These are phyloP conservation scores for Lampropteryx suffumata DNA, from an alignment of 2,888 invertebrate genomes.

Conservation along the genomic window DNA sequence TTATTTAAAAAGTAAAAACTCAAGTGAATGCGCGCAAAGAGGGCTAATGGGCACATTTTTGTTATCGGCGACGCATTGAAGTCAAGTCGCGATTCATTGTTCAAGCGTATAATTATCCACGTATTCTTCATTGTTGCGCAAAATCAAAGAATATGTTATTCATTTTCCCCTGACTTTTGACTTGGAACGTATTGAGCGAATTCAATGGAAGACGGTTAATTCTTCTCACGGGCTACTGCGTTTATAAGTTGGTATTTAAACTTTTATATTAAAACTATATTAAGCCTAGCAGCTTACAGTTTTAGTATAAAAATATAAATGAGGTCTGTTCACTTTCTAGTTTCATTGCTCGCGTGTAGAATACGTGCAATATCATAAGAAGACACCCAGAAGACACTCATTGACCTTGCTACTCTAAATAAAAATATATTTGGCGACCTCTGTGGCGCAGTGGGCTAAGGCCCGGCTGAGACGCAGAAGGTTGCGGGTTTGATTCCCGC, in stretches of 20 bases:
- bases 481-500: too few relatives aligned
- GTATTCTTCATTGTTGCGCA: slow-evolving; percentile 71
- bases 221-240: slow-evolving; percentile 74
- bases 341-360: too few relatives aligned
- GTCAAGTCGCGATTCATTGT: slow-evolving; percentile 75
- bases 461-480: too few relatives aligned
- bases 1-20: slow-evolving; percentile 34
- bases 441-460: too few relatives aligned
- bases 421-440: too few relatives aligned
- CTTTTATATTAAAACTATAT: too few relatives aligned
- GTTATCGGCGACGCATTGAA: slow-evolving; percentile 69
- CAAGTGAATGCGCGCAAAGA: slow-evolving; percentile 50
- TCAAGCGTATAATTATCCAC: slow-evolving; percentile 76
- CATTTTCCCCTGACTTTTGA: slow-evolving; percentile 77
- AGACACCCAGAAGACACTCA: too few relatives aligned
- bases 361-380: too few relatives aligned
- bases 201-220: slow-evolving; percentile 77
- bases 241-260: slow-evolving; percentile 37
- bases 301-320: too few relatives aligned
- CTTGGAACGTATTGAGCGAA: slow-evolving; percentile 67
- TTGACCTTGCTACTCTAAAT: too few relatives aligned
- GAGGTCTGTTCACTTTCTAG: too few relatives aligned
- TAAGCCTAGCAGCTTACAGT: too few relatives aligned
- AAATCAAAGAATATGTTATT: slow-evolving; percentile 80
- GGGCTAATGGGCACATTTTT: slow-evolving; percentile 66